phyloP scores from a whole-genome alignment of 2,888 invertebrate genomes.

The Idaea biselata region DNA sequence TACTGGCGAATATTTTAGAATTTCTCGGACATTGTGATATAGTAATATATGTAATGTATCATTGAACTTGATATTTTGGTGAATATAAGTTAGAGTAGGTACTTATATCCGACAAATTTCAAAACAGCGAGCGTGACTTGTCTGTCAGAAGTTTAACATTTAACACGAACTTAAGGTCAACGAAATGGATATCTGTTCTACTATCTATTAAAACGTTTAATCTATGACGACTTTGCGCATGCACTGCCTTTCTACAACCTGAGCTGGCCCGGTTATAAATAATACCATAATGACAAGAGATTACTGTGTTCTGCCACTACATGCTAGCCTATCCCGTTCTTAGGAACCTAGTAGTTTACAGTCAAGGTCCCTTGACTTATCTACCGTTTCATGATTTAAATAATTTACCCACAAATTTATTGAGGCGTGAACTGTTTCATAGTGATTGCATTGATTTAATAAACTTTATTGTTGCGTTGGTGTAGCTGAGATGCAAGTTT shows the following conservation, averaged over 20 bases:
- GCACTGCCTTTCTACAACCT: conserved; percentile 47
- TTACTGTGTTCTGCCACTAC: conserved; percentile 70
- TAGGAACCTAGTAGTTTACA: conserved; percentile 49
- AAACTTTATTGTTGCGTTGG: background rate
- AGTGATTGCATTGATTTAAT: background rate
- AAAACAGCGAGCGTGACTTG: background rate
- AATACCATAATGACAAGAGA: conserved; percentile 78
- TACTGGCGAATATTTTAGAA: too few species aligned
- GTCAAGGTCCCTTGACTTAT: conserved; percentile 47
- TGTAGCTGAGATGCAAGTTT: background rate
- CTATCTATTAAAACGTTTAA: conserved; percentile 29
- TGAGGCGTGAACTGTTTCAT: conserved; percentile 17
- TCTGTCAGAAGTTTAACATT: background rate
- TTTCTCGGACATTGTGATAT: too few species aligned
- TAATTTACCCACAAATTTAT: conserved; percentile 3
- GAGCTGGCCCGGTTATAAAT: conserved; percentile 68
- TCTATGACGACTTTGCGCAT: conserved; percentile 43
- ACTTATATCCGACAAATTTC: background rate
- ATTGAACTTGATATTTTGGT: too few species aligned
- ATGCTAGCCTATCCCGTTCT: conserved; percentile 57
- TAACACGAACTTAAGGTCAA: background rate
- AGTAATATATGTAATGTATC: too few species aligned
- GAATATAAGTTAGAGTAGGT: background rate
- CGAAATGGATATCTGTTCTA: conserved; percentile 3
- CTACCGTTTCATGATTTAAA: conserved; percentile 47